phyloP scores from a whole-genome alignment of 1,140 invertebrate species.

The Chrysomallon squamiferum region DNA sequence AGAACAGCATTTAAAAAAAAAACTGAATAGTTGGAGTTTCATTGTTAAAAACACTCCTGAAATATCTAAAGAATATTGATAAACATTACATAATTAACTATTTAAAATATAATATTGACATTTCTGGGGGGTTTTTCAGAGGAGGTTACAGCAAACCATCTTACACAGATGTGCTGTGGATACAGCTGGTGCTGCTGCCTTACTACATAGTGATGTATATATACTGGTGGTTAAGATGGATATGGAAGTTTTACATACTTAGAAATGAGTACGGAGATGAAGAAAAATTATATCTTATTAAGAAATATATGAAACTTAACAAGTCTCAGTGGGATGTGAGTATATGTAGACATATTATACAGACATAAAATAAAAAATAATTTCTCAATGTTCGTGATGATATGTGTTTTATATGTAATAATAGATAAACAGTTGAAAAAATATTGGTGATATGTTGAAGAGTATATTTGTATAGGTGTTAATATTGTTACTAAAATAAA shows the following conservation, averaged over 20 bases:
- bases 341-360: slow-evolving; percentile 16
- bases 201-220: slow-evolving; percentile 74
- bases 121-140: slow-evolving; percentile 66
- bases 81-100: no score
- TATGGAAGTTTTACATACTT: slow-evolving; percentile 79
- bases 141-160: slow-evolving; percentile 86
- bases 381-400: no score
- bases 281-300: slow-evolving; percentile 84
- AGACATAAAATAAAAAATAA: neutral
- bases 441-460: no score
- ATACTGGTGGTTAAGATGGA: slow-evolving; percentile 79
- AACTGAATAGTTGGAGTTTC: no score
- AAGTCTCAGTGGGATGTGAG: slow-evolving; percentile 69
- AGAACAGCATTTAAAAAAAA: no score
- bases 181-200: slow-evolving; percentile 81
- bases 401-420: no score
- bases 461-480: no score
- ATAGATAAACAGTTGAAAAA: no score
- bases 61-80: no score
- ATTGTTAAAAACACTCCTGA: no score
- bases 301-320: slow-evolving; percentile 76
- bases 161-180: slow-evolving; percentile 75
- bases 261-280: slow-evolving; percentile 80
- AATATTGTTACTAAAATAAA: no score
- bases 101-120: no score